These are phyloP conservation scores for Galerucella nymphaeae DNA, from an alignment of 2,888 invertebrate genomes.

Conservation along the genomic window DNA sequence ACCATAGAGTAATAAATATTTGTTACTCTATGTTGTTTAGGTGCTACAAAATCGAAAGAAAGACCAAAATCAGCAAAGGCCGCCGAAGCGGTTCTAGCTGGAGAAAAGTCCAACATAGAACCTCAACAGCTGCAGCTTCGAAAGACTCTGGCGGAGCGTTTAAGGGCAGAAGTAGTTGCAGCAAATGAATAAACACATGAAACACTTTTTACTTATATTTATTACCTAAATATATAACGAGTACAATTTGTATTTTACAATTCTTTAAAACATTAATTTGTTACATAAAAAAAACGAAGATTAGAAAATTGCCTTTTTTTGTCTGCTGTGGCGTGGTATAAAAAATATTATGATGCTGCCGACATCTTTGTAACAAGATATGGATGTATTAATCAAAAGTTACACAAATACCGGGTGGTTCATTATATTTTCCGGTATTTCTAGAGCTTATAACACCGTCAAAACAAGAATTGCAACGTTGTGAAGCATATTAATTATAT, in stretches of 20 bases:
- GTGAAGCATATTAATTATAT: no score
- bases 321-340: conserved; percentile 54
- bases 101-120: conserved; percentile 63
- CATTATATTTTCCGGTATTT: no score
- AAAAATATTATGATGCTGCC: conserved; percentile 59
- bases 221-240: conserved; percentile 66
- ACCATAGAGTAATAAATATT: no score
- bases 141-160: conserved; percentile 83
- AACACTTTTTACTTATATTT: conserved; percentile 60
- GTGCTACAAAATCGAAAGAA: conserved; percentile 57
- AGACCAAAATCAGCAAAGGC: conserved; percentile 80
- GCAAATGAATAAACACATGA: conserved; percentile 41
- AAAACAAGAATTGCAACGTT: no score
- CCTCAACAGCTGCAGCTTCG: conserved; percentile 80
- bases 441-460: no score
- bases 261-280: conserved; percentile 60
- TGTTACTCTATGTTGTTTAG: conserved; percentile 63
- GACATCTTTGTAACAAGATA: conserved; percentile 52
- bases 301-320: conserved; percentile 55
- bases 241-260: conserved; percentile 63
- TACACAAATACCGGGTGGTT: background rate
- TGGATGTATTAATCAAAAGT: conserved; percentile 32
- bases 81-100: conserved; percentile 75
- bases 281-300: conserved; percentile 54
- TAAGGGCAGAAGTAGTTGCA: conserved; percentile 85